These are phyloP conservation scores for Fregata magnificens DNA, from an alignment of 2,113 vertebrate genomes.

Conservation along the genomic window DNA sequence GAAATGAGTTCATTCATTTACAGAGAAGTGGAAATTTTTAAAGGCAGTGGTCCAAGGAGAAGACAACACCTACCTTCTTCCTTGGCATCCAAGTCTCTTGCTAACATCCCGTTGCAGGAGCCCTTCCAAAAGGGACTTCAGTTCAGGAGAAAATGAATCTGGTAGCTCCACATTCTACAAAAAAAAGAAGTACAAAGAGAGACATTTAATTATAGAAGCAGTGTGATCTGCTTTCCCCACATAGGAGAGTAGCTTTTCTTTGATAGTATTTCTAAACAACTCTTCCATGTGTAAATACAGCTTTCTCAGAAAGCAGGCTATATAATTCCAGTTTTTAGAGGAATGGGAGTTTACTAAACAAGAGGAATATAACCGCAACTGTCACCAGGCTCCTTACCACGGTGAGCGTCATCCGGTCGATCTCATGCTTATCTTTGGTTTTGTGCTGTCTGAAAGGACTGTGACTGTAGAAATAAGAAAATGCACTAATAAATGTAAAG, in stretches of 20 bases:
- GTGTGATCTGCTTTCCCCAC: background rate
- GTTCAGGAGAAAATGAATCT: constrained; percentile 89
- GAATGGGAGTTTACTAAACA: background rate
- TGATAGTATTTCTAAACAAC: background rate
- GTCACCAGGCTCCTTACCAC: constrained; percentile 82
- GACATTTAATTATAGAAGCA: accelerated
- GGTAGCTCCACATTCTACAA: constrained; percentile 92
- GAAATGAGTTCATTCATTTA: background rate
- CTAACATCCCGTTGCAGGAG: constrained; percentile 90
- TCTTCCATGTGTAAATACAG: accelerated
- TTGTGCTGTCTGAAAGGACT: constrained; percentile 99
- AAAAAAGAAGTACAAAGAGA: background rate
- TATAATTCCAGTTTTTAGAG: background rate
- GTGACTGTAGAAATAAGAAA: constrained; percentile 78
- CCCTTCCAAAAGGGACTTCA: constrained; percentile 91
- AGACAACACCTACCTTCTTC: constrained; percentile 80
- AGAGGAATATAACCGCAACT: background rate
- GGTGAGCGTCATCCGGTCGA: constrained; percentile 97
- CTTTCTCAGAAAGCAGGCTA: background rate
- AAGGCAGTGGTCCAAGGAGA: constrained; percentile 1
- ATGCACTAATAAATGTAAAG: background rate
- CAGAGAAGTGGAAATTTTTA: constrained; percentile 9
- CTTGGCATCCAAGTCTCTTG: constrained; percentile 91
- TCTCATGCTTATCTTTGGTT: constrained; percentile 99
- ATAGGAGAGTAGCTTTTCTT: background rate